These are phyloP conservation scores for Sebastes vulpes DNA, from an alignment of 2,797 vertebrate genomes.

Conservation along the genomic window DNA sequence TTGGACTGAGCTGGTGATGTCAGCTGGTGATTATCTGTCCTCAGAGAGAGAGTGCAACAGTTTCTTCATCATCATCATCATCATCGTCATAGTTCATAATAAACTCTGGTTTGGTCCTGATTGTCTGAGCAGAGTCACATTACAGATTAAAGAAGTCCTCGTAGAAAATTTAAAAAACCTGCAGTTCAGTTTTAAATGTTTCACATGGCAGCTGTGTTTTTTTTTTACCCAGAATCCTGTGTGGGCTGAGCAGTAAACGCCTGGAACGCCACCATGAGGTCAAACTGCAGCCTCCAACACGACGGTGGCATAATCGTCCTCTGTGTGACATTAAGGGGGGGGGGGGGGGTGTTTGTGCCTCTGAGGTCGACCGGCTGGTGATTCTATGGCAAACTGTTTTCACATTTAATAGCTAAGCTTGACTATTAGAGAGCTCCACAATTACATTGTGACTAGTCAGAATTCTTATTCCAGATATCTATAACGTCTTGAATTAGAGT, in stretches of 20 bases:
- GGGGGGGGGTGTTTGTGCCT: background rate
- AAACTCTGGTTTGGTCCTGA: conserved; percentile 41
- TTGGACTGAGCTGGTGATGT: conserved; percentile 47
- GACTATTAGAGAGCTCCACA: no score
- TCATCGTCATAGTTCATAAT: background rate
- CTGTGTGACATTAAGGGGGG: background rate
- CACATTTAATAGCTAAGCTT: no score
- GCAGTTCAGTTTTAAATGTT: background rate
- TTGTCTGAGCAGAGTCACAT: conserved; percentile 58
- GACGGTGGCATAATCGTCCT: background rate
- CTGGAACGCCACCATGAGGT: background rate
- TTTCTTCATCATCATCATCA: background rate
- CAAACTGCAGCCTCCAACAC: background rate
- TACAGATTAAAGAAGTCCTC: background rate
- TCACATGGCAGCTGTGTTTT: background rate
- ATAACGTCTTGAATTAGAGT: no score
- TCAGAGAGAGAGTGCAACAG: background rate
- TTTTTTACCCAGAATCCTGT: conserved; percentile 4
- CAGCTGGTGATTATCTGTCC: conserved; percentile 45
- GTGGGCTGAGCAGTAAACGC: background rate
- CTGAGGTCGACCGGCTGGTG: background rate
- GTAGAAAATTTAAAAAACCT: background rate
- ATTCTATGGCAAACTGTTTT: no score
- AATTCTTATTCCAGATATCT: no score
- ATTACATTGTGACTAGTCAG: no score